Percentiles rank a stretch among this genome's conserved stretches.
phyloP scores from a whole-genome alignment of 1,140 invertebrate species.

The Drusus annulatus region DNA sequence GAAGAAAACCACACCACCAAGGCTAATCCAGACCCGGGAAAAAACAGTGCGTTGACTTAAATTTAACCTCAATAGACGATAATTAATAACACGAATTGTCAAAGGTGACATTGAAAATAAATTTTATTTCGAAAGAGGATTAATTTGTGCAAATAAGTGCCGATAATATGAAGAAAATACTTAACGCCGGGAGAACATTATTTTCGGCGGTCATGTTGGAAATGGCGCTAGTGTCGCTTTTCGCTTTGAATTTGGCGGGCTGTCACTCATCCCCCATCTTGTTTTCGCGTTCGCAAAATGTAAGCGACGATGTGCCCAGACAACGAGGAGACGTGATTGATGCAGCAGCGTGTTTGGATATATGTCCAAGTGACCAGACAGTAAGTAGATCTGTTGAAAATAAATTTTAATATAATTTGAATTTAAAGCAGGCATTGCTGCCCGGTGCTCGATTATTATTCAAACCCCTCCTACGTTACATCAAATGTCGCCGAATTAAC shows the following conservation, averaged over 20 bases:
- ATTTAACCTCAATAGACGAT: no score
- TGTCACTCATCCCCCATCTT: background rate
- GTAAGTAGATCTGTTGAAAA: slow-evolving; percentile 30
- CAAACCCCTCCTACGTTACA: background rate
- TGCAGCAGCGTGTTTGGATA: slow-evolving; percentile 3
- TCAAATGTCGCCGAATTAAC: slow-evolving; percentile 13
- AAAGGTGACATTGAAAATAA: no score
- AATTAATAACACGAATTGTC: no score
- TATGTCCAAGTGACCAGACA: slow-evolving; percentile 30
- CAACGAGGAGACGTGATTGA: slow-evolving; percentile 6
- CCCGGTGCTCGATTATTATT: slow-evolving; percentile 17
- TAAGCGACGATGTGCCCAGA: background rate
- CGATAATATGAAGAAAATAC: no score
- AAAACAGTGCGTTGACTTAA: no score
- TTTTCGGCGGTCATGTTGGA: slow-evolving; percentile 25
- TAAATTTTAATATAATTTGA: slow-evolving; percentile 33
- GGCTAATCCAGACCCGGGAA: no score
- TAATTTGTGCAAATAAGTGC: no score
- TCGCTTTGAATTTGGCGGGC: slow-evolving; percentile 29
- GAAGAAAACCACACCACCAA: no score
- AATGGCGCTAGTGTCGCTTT: slow-evolving; percentile 11
- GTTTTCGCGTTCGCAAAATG: background rate
- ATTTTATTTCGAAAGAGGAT: no score
- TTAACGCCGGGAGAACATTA: no score
- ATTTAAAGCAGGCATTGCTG: background rate